Percentiles rank a stretch among this genome's conserved stretches.
These are phyloP conservation scores for Lepeophtheirus nordmannii DNA, from an alignment of 2,888 invertebrate genomes.

Conservation along the genomic window DNA sequence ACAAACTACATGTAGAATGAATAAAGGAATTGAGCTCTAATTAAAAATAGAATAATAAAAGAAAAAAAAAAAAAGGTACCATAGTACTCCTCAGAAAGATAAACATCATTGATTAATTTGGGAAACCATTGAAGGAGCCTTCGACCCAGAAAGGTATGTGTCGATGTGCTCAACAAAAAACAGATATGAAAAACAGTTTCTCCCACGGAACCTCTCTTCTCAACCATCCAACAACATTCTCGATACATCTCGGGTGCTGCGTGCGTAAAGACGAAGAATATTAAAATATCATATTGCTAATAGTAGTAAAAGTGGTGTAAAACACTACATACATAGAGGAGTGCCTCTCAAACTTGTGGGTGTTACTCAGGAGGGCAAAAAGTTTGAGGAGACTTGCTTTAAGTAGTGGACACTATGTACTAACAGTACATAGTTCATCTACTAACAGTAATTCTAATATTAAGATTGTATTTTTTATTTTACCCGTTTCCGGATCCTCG, in stretches of 20 bases:
- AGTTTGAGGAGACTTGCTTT: too few species aligned
- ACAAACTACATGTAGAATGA: too few species aligned
- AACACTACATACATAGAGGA: too few species aligned
- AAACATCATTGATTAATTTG: slow-evolving; percentile 85
- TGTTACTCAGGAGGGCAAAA: too few species aligned
- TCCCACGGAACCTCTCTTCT: slow-evolving; percentile 23
- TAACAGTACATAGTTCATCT: too few species aligned
- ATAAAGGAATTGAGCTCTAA: too few species aligned
- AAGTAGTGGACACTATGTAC: too few species aligned
- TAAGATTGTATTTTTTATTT: neutral
- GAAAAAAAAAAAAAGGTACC: neutral
- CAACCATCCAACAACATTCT: slow-evolving; percentile 24
- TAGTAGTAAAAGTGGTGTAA: too few species aligned
- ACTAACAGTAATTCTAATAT: too few species aligned
- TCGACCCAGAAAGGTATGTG: slow-evolving; percentile 57
- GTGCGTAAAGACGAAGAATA: neutral
- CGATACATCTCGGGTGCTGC: slow-evolving; percentile 12
- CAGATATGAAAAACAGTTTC: slow-evolving; percentile 23
- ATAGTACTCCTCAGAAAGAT: slow-evolving; percentile 85
- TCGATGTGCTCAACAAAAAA: slow-evolving; percentile 19
- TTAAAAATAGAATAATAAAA: neutral
- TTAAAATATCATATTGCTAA: too few species aligned
- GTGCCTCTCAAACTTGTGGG: too few species aligned
- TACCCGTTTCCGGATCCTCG: neutral
- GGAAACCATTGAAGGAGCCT: slow-evolving; percentile 78